A percentile compares a stretch with the other conserved stretches of the same genome.
These are phyloP conservation scores for Paracanthobrama guichenoti DNA, from an alignment of 2,113 vertebrate species.

Conservation along the genomic window DNA sequence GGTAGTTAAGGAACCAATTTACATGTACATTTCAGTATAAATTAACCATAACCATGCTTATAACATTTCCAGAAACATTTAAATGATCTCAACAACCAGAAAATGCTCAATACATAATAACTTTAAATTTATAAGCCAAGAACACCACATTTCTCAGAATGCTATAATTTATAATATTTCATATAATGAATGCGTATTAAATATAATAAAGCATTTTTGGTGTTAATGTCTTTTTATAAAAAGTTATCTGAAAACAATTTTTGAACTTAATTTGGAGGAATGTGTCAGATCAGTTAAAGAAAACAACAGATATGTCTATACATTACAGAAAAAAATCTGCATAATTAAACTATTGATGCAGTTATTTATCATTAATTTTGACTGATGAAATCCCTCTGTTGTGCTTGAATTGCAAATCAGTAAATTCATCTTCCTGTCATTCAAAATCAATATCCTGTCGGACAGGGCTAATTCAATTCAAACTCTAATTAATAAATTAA, in stretches of 20 bases:
- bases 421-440: neutral
- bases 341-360: neutral
- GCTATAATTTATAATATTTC: neutral
- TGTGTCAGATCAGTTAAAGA: neutral
- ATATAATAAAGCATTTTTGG: neutral
- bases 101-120: too few species aligned
- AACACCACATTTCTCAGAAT: neutral
- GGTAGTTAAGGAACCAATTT: neutral
- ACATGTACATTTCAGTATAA: neutral
- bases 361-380: neutral
- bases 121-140: neutral
- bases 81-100: neutral
- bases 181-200: neutral
- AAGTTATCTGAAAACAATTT: neutral
- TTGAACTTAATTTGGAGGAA: too few species aligned
- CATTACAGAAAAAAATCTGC: neutral
- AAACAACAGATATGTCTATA: neutral
- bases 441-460: neutral
- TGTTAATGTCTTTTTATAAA: neutral
- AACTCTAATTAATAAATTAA: neutral
- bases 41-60: neutral
- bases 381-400: neutral
- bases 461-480: neutral
- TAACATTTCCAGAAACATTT: neutral
- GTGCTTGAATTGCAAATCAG: too few species aligned